Conservation (phyloP, 1,140 invertebrate species). For the Amyelois transitella region DNA sequence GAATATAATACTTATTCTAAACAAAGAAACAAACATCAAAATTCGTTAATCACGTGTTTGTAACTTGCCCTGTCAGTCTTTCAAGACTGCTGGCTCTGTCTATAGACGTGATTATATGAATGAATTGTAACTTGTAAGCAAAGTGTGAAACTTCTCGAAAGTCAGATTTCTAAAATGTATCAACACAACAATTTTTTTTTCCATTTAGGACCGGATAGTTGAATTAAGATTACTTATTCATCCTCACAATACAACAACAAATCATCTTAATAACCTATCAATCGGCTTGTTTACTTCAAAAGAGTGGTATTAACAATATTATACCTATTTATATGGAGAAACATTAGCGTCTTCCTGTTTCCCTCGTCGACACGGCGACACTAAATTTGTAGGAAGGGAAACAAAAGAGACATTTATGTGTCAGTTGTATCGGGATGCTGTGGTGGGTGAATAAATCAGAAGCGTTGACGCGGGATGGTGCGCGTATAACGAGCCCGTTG, state of each 20-base stretch:
- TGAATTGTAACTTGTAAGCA: too few species aligned
- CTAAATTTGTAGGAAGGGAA: conserved; percentile 50
- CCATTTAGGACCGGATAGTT: too few species aligned
- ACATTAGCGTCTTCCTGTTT: conserved; percentile 1
- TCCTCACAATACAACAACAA: not conserved
- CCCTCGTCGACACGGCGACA: conserved; percentile 14
- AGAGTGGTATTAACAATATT: not conserved
- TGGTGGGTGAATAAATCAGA: conserved; percentile 51
- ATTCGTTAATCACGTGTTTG: too few species aligned
- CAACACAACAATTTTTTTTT: too few species aligned
- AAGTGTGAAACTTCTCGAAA: too few species aligned
- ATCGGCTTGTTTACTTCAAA: not conserved
- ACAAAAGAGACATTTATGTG: conserved; percentile 68
- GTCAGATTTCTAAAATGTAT: too few species aligned
- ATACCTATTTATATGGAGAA: not conserved
- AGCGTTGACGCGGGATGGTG: conserved; percentile 41
- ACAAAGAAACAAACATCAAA: too few species aligned
- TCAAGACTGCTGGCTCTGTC: too few species aligned
- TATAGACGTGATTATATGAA: too few species aligned
- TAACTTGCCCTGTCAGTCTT: too few species aligned
- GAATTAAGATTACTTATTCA: not conserved
- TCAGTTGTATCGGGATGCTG: conserved; percentile 47
- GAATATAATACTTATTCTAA: too few species aligned
- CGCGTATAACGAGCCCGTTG: conserved; percentile 50
- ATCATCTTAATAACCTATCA: not conserved